A percentile compares a stretch with the other conserved stretches of the same genome.
phyloP scores from a whole-genome alignment of 2,797 vertebrate species.

The Pampus argenteus region DNA sequence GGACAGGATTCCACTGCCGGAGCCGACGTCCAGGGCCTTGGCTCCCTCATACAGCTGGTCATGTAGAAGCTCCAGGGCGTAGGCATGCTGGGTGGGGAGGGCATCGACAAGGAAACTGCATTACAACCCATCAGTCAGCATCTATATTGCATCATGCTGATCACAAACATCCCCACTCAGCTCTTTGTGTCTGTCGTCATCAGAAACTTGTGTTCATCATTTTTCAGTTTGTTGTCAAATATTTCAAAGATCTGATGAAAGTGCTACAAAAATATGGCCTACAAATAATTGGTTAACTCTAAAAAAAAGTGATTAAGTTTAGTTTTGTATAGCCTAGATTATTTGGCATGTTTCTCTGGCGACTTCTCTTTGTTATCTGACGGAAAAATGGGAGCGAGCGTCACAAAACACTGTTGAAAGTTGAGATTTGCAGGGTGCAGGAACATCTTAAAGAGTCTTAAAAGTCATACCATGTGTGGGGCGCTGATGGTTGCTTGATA shows the following conservation, averaged over 20 bases:
- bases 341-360: background rate
- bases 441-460: constrained; percentile 29
- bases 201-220: background rate
- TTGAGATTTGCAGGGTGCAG: constrained; percentile 21
- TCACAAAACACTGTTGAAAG: background rate
- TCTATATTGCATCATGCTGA: background rate
- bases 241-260: background rate
- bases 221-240: background rate
- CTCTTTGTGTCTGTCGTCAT: background rate
- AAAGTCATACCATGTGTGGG: constrained; percentile 95
- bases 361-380: background rate
- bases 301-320: background rate
- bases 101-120: constrained; percentile 15
- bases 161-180: background rate
- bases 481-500: constrained; percentile 99
- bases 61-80: constrained; percentile 96
- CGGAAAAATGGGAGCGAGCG: constrained; percentile 5
- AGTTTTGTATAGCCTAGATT: background rate
- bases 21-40: constrained; percentile 97
- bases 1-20: constrained; percentile 97
- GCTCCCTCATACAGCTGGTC: constrained; percentile 97
- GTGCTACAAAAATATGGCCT: background rate
- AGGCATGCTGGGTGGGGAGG: constrained; percentile 89
- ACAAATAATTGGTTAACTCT: constrained; percentile 1
- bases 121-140: constrained; percentile 42